These are phyloP conservation scores for Sinotaia quadrata DNA, from an alignment of 2,888 invertebrate species.

Conservation along the genomic window DNA sequence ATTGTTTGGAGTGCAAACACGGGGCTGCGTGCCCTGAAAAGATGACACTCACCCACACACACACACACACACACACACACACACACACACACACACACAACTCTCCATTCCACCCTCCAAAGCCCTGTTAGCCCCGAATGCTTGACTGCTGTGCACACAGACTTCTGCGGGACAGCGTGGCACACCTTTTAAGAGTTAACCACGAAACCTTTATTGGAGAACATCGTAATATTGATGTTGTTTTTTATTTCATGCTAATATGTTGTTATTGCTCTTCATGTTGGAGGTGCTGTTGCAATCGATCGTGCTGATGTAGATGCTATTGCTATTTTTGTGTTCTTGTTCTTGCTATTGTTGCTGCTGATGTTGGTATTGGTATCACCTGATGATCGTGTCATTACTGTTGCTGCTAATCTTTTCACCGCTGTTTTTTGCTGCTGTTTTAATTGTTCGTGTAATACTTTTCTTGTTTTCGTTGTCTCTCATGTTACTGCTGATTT, in stretches of 20 bases:
- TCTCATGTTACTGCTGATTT: background rate
- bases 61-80: constrained; percentile 12
- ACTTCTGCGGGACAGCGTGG: too few species aligned
- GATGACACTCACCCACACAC: background rate
- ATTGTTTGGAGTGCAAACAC: background rate
- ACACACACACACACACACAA: constrained; percentile 2
- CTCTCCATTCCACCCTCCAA: too few species aligned
- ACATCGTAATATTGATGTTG: too few species aligned
- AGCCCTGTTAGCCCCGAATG: too few species aligned
- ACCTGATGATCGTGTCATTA: background rate
- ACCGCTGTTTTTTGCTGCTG: background rate
- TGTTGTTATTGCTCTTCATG: background rate
- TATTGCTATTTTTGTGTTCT: background rate
- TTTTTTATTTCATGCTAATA: background rate
- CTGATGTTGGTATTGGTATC: background rate
- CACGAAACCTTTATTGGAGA: too few species aligned
- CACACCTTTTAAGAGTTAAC: too few species aligned
- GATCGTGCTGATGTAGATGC: background rate
- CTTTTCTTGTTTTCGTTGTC: background rate
- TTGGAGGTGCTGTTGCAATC: background rate
- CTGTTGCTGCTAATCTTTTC: background rate
- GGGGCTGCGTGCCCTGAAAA: background rate
- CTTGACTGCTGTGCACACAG: too few species aligned
- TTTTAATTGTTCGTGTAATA: background rate
- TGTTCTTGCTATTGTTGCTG: background rate